Percentiles rank a stretch among this genome's conserved stretches.
Evolutionary conservation across 2,113 vertebrate species (phyloP).

Genomic region (Eulemur macaco): DNA sequence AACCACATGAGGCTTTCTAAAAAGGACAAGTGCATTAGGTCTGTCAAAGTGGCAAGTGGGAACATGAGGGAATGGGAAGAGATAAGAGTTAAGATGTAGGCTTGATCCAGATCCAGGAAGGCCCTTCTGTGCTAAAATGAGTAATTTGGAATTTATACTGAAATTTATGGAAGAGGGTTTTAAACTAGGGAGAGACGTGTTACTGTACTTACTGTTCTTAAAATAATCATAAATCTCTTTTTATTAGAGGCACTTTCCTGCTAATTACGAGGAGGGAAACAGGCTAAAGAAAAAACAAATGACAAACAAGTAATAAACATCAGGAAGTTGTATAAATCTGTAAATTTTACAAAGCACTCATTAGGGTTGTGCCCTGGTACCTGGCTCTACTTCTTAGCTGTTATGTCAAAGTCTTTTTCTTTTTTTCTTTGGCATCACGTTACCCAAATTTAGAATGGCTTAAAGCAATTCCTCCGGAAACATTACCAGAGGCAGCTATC

Average conservation of each 20-base stretch:
- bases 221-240: background rate
- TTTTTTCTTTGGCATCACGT: background rate
- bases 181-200: background rate
- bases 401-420: background rate
- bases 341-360: background rate
- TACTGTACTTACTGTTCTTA: background rate
- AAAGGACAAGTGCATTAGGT: background rate
- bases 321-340: background rate
- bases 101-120: background rate
- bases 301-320: background rate
- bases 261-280: background rate
- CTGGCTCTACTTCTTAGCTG: background rate
- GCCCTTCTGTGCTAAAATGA: background rate
- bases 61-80: background rate
- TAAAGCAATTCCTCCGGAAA: background rate
- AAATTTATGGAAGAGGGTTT: background rate
- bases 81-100: background rate
- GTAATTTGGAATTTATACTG: background rate
- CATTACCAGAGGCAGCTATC: background rate
- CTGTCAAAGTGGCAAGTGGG: background rate
- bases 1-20: background rate
- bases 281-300: background rate
- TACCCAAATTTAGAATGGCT: background rate
- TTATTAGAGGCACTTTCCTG: background rate
- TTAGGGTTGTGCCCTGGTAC: background rate